Percentiles rank a stretch among this genome's conserved stretches.
These are phyloP conservation scores for Puma concolor DNA, from an alignment of 2,113 vertebrate species.

Conservation along the genomic window DNA sequence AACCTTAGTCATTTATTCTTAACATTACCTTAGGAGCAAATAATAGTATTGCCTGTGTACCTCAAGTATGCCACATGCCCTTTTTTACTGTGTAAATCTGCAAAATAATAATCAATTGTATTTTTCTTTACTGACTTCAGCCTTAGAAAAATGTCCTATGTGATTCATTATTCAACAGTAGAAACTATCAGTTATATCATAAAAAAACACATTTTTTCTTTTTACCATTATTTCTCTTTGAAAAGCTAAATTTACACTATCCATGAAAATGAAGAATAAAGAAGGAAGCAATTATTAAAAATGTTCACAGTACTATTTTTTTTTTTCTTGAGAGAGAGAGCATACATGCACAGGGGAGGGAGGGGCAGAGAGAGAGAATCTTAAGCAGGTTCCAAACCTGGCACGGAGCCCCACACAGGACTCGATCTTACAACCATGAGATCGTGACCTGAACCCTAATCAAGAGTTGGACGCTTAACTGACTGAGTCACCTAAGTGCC, in stretches of 20 bases:
- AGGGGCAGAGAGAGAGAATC: too few relatives aligned
- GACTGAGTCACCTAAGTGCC: too few relatives aligned
- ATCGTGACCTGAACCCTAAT: too few relatives aligned
- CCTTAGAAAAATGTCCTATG: not conserved
- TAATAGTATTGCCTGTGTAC: not conserved
- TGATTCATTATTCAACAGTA: not conserved
- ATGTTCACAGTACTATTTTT: not conserved
- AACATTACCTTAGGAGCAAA: not conserved
- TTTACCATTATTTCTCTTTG: conserved; percentile 7
- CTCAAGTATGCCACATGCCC: not conserved
- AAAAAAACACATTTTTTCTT: not conserved
- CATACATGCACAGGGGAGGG: too few relatives aligned
- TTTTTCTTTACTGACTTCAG: conserved; percentile 13
- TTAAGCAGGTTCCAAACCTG: too few relatives aligned
- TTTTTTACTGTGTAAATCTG: not conserved
- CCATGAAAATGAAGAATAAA: not conserved
- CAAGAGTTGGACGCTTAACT: too few relatives aligned
- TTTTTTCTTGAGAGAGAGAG: too few relatives aligned
- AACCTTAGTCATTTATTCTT: not conserved
- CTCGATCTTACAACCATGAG: too few relatives aligned
- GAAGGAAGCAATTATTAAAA: conserved; percentile 3
- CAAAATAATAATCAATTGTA: not conserved
- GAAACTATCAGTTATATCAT: not conserved
- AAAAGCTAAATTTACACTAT: conserved; percentile 36
- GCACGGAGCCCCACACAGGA: too few relatives aligned